These are phyloP conservation scores for Helarctos malayanus DNA, from an alignment of 2,797 vertebrate genomes.

Conservation along the genomic window DNA sequence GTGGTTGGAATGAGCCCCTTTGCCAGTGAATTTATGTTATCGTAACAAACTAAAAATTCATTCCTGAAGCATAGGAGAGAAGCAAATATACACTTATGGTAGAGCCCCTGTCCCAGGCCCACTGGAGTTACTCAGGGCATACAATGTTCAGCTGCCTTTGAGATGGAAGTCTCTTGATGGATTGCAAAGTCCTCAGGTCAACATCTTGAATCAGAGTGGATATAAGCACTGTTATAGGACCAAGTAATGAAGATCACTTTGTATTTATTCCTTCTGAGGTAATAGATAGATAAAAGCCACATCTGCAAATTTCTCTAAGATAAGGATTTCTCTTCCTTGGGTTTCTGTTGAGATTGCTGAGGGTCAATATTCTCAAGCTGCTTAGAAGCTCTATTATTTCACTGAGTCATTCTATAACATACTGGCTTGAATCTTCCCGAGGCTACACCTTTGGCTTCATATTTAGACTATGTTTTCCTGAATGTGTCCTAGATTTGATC, in stretches of 20 bases:
- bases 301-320: neutral
- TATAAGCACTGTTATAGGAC: neutral
- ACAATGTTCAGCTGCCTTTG: neutral
- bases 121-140: neutral
- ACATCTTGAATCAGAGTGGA: neutral
- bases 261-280: neutral
- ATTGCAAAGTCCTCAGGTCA: neutral
- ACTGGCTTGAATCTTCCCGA: neutral
- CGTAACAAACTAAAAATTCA: neutral
- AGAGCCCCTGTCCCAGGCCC: neutral
- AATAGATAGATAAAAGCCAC: neutral
- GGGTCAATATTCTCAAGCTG: neutral
- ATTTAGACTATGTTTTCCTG: conserved; percentile 13
- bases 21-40: neutral
- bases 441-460: neutral
- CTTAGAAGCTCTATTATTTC: neutral
- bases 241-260: neutral
- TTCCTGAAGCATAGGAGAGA: neutral
- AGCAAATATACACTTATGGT: neutral
- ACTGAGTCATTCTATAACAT: neutral
- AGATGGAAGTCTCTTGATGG: neutral
- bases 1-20: neutral
- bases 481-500: conserved; percentile 45
- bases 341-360: neutral
- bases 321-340: neutral